Conservation (phyloP, 2,797 vertebrate species). For the Scolopax rusticola region DNA sequence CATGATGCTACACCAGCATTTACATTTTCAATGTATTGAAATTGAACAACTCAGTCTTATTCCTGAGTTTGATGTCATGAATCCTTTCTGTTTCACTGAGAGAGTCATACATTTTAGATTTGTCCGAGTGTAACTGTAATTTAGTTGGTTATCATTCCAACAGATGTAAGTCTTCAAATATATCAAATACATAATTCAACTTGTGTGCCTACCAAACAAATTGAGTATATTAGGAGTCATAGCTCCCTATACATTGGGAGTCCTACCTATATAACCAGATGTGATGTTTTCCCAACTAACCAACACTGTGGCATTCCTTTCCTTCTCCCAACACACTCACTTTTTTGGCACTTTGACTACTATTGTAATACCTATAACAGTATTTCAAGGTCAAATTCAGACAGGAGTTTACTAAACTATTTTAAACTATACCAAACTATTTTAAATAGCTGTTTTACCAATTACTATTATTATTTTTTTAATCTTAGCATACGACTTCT, state of each 20-base stretch:
- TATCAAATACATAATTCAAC: not conserved
- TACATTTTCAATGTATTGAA: not conserved
- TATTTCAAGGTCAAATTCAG: not conserved
- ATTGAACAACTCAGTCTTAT: not conserved
- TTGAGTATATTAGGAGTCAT: not conserved
- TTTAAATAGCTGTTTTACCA: not conserved
- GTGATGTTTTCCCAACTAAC: not conserved
- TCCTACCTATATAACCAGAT: not conserved
- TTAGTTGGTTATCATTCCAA: not conserved
- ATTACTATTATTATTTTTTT: not conserved
- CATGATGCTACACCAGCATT: not conserved
- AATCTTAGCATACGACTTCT: not conserved
- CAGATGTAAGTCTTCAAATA: not conserved
- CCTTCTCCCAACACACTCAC: not conserved
- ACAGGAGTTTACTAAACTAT: not conserved
- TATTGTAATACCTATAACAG: not conserved
- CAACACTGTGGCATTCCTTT: not conserved
- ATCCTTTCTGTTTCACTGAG: not conserved
- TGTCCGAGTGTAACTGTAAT: not conserved
- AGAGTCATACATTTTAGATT: not conserved
- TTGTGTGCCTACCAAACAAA: not conserved
- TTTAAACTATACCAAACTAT: not conserved
- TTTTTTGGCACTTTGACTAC: not conserved
- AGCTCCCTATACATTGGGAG: not conserved
- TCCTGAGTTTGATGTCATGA: not conserved